phyloP scores from a whole-genome alignment of 2,888 invertebrate species.

The Cryptophagus acutangulus region DNA sequence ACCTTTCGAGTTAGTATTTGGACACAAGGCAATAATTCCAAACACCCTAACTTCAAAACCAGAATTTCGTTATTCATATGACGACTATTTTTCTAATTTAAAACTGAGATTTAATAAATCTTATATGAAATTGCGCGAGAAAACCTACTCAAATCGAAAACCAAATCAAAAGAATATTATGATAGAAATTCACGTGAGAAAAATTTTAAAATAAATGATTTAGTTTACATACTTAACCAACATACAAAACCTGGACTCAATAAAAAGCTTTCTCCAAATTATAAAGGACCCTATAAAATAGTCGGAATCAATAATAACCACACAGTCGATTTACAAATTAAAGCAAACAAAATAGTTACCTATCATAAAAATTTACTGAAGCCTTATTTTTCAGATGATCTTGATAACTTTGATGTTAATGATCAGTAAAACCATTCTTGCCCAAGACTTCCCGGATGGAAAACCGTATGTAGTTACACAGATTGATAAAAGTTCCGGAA shows the following conservation, averaged over 20 bases:
- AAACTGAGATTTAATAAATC: constrained; percentile 27
- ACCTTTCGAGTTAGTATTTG: constrained; percentile 39
- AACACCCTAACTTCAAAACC: constrained; percentile 21
- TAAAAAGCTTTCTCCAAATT: constrained; percentile 19
- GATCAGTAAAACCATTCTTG: too few relatives aligned
- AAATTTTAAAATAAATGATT: constrained; percentile 13
- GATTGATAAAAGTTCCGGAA: too few relatives aligned
- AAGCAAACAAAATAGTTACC: constrained; percentile 4
- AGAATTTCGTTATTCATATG: constrained; percentile 22
- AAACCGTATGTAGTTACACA: too few relatives aligned
- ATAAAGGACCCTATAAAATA: constrained; percentile 16
- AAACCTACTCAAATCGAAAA: constrained; percentile 27
- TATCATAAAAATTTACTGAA: too few relatives aligned
- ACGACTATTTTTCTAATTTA: constrained; percentile 25
- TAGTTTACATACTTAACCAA: constrained; percentile 13
- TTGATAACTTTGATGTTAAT: too few relatives aligned
- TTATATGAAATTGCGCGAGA: constrained; percentile 22
- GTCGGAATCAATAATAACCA: constrained; percentile 6
- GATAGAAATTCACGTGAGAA: constrained; percentile 17
- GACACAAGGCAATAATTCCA: constrained; percentile 34
- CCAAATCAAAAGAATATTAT: constrained; percentile 29
- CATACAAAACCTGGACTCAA: constrained; percentile 3
- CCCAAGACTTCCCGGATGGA: too few relatives aligned
- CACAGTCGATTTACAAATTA: constrained; percentile 5
- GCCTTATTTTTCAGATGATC: too few relatives aligned